These are phyloP conservation scores for Nyctibius grandis DNA, from an alignment of 2,797 vertebrate genomes.

Conservation along the genomic window DNA sequence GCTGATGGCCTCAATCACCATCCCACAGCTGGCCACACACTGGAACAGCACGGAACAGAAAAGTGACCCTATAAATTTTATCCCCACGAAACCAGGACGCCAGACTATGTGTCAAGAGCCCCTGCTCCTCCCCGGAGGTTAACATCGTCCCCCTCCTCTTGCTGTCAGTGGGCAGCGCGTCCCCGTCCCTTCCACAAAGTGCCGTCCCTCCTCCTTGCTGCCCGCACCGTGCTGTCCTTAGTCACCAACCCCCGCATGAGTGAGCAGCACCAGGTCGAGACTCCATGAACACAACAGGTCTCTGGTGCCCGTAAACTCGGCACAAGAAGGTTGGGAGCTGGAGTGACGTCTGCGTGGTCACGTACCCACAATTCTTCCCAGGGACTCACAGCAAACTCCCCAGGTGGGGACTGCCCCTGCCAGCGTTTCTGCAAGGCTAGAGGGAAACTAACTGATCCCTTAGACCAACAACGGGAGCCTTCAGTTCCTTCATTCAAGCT, in stretches of 20 bases:
- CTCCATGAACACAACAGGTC: neutral
- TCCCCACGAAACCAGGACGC: no score
- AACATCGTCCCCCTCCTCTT: neutral
- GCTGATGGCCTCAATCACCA: no score
- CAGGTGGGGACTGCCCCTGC: neutral
- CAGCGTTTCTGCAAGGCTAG: neutral
- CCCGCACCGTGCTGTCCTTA: neutral
- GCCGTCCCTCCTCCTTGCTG: neutral
- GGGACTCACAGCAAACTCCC: neutral
- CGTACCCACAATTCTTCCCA: neutral
- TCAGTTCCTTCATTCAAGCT: neutral
- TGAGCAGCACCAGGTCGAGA: rapidly evolving
- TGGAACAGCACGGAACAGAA: no score
- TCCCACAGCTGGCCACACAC: no score
- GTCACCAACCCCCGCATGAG: neutral
- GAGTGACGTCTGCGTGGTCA: rapidly evolving
- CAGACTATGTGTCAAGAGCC: neutral
- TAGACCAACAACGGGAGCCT: neutral
- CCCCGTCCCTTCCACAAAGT: neutral
- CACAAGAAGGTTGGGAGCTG: neutral
- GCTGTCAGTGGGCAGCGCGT: neutral
- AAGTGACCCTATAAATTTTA: no score
- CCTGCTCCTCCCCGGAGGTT: neutral
- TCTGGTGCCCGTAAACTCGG: neutral
- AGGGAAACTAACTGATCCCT: neutral